Evolutionary conservation across 2,797 vertebrate species (phyloP).

Genomic region (Alcedo atthis): DNA sequence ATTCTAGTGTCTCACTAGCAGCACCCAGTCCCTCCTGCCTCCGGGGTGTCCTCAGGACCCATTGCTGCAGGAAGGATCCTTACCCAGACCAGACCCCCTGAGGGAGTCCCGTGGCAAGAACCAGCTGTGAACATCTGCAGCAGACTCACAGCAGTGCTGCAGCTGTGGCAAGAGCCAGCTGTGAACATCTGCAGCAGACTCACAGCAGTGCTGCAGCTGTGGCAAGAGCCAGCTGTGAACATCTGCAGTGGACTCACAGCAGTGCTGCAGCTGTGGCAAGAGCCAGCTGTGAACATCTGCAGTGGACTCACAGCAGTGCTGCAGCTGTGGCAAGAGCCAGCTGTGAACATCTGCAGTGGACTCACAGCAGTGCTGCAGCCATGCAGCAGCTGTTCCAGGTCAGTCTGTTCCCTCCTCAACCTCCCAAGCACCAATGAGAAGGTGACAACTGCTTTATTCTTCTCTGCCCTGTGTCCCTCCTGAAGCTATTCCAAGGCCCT

Average conservation of each 20-base stretch:
- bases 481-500: neutral
- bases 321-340: neutral
- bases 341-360: too few species aligned
- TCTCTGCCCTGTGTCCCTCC: neutral
- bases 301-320: too few species aligned
- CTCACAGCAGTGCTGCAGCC: neutral
- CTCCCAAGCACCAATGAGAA: neutral
- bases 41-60: slow-evolving; percentile 75
- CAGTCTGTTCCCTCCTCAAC: neutral
- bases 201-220: too few species aligned
- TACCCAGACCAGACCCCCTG: slow-evolving; percentile 72
- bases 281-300: too few species aligned
- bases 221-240: too few species aligned
- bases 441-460: neutral
- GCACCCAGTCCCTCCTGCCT: slow-evolving; percentile 75
- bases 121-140: neutral
- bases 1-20: slow-evolving; percentile 59
- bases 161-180: too few species aligned
- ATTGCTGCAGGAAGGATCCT: slow-evolving; percentile 80
- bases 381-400: neutral
- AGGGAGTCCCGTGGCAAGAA: neutral
- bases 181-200: too few species aligned
- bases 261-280: too few species aligned
- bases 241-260: too few species aligned
- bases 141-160: neutral